phyloP scores from a whole-genome alignment of 2,113 vertebrate genomes.

The Nycticryphes semicollaris region DNA sequence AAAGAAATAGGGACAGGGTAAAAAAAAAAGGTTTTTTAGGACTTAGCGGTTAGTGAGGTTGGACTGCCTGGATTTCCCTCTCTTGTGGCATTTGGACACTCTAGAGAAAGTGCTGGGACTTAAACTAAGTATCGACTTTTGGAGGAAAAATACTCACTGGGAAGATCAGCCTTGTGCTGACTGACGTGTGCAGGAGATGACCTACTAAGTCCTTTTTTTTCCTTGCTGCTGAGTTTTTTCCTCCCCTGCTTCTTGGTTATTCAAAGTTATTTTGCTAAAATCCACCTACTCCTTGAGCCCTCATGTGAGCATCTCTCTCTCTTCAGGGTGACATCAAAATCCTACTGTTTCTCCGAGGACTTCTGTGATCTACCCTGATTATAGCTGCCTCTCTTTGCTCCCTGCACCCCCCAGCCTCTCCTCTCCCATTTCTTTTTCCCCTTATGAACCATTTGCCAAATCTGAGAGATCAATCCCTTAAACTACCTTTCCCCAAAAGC shows the following conservation, averaged over 20 bases:
- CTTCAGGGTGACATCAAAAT: not conserved
- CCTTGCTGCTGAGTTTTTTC: not conserved
- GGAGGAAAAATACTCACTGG: not conserved
- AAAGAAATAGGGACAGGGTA: not conserved
- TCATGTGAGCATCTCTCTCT: not conserved
- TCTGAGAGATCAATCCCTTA: not conserved
- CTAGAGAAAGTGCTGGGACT: not conserved
- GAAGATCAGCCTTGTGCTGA: not conserved
- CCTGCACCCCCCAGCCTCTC: not conserved
- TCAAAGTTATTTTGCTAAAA: not conserved
- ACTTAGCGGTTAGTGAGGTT: not conserved
- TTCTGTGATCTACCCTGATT: accelerated
- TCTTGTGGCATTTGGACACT: not conserved
- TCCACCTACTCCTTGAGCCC: not conserved
- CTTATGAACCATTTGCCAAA: not conserved
- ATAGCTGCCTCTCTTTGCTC: not conserved
- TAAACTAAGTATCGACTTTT: not conserved
- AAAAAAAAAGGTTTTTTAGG: not conserved
- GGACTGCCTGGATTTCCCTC: not conserved
- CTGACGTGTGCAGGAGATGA: not conserved
- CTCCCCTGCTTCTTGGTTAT: not conserved
- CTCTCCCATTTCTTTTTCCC: not conserved
- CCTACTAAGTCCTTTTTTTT: not conserved
- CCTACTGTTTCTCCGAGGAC: not conserved
- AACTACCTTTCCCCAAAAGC: not conserved